Base-by-base conservation (phyloP, 1,140 invertebrate genomes). In the Holcopasites calliopsidis region DNA sequence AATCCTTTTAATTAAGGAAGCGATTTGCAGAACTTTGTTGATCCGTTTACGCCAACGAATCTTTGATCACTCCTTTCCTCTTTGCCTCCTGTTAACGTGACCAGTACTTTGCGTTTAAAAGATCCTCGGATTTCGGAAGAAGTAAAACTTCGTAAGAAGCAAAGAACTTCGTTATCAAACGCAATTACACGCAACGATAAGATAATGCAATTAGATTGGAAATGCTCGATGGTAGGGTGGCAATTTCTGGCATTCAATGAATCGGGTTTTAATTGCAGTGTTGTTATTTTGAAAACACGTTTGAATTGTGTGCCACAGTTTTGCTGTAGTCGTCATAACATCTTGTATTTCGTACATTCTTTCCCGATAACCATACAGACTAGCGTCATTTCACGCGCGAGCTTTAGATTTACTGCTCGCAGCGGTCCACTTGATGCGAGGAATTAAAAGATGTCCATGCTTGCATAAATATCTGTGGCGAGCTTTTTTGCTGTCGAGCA, bases 1-100 rank as follows among this genome's bases (percentile, higher is more conserved):
- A 49, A 54, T 55, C 35, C 28, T 42, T 73, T 73, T 55, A 73
- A 65, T 73, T 3, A 57, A 40, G 60, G 26, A 61, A 65, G 13
- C 60, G 21, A 28, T 64, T 42, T 23, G 60, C 16, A 10, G 26
- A 62, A 28, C 35, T 16, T 1, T 0, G 2, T 7, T 35, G 35
- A 28, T 18, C 16, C 1, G 1, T 47, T 49, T 28, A 1, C 16
- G 3, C 5, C n/a, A 1, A 26, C 1, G 10, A 47, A 16, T 33
- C 28, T 31, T 40, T 31, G 23, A 2, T 18, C 33, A 1, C n/a
- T 16, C 28, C 21, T 28, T 8, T 11, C n/a, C 31, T 6, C 18
- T n/a, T 23, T 50, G 13, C 26, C 13, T 42, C 16, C 0, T 16
- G 42, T 5, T n/a, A n/a, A n/a, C n/a, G n/a, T n/a, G n/a, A n/a